These are phyloP conservation scores for Spheniscus mendiculus DNA, from an alignment of 2,113 vertebrate species.

Conservation along the genomic window DNA sequence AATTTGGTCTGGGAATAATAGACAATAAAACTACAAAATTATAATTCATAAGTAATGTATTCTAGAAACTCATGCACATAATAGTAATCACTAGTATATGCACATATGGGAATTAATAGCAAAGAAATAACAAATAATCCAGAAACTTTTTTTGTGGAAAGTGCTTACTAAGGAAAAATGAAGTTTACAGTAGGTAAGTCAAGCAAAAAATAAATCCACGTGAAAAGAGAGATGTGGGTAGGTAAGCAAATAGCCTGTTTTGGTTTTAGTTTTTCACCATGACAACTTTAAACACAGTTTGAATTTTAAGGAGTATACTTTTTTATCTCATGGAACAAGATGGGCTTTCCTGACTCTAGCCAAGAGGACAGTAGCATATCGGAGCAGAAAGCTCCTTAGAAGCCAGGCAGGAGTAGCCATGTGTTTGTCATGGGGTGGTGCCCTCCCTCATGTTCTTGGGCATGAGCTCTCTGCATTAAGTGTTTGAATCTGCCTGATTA, in stretches of 20 bases:
- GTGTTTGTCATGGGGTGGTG: background rate
- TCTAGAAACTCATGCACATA: background rate
- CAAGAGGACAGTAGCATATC: background rate
- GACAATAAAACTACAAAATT: background rate
- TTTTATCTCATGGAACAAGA: background rate
- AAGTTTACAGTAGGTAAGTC: background rate
- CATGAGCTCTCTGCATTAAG: background rate
- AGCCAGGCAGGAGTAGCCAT: background rate
- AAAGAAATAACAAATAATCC: slow-evolving; percentile 18
- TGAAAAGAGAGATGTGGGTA: background rate
- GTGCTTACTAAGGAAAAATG: background rate
- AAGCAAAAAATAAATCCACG: background rate
- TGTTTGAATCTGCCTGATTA: background rate
- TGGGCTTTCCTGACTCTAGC: background rate
- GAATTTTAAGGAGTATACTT: background rate
- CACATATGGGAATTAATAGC: background rate
- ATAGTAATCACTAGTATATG: background rate
- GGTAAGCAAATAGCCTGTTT: background rate
- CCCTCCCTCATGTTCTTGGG: background rate
- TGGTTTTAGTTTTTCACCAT: background rate
- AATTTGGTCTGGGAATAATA: background rate
- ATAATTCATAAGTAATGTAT: background rate
- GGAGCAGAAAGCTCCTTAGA: background rate
- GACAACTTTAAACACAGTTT: background rate
- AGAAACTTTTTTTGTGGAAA: slow-evolving; percentile 6